Percentiles rank a stretch among this genome's conserved stretches.
phyloP scores from a whole-genome alignment of 2,113 vertebrate genomes.

The Hippocampus mohnikei region DNA sequence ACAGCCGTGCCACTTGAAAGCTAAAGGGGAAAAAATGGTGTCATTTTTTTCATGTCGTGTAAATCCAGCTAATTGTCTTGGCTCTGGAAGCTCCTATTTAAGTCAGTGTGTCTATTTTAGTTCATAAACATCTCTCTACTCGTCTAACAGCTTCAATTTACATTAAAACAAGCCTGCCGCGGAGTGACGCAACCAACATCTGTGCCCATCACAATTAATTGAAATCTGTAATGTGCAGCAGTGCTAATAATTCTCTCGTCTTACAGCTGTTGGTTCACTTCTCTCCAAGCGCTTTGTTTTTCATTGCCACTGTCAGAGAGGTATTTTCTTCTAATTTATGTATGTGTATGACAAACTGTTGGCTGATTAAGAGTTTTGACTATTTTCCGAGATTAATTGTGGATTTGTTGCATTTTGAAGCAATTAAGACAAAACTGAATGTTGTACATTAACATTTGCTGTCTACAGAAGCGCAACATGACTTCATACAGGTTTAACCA shows the following conservation, averaged over 20 bases:
- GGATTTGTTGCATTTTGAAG: background rate
- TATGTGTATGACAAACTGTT: background rate
- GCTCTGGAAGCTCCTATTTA: conserved; percentile 24
- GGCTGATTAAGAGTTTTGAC: background rate
- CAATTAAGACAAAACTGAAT: background rate
- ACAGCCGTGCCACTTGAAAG: background rate
- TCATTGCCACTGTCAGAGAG: conserved; percentile 55
- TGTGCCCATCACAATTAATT: conserved; percentile 78
- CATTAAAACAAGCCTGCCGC: conserved; percentile 72
- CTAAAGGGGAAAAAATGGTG: background rate
- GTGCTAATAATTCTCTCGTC: conserved; percentile 68
- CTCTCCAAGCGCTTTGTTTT: background rate
- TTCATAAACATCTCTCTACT: conserved; percentile 42
- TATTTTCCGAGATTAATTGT: background rate
- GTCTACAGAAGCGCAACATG: too few relatives aligned
- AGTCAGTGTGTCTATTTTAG: conserved; percentile 41
- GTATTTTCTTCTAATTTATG: background rate
- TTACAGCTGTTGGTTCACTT: conserved; percentile 67
- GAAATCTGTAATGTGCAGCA: conserved; percentile 74
- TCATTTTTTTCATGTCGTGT: background rate
- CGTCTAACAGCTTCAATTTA: conserved; percentile 63
- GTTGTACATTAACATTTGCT: too few relatives aligned
- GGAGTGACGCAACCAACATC: conserved; percentile 74
- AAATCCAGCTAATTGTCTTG: background rate
- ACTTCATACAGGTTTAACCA: background rate